Percentiles rank a stretch among this genome's conserved stretches.
phyloP scores from a whole-genome alignment of 2,113 vertebrate species.

The Vimba vimba region DNA sequence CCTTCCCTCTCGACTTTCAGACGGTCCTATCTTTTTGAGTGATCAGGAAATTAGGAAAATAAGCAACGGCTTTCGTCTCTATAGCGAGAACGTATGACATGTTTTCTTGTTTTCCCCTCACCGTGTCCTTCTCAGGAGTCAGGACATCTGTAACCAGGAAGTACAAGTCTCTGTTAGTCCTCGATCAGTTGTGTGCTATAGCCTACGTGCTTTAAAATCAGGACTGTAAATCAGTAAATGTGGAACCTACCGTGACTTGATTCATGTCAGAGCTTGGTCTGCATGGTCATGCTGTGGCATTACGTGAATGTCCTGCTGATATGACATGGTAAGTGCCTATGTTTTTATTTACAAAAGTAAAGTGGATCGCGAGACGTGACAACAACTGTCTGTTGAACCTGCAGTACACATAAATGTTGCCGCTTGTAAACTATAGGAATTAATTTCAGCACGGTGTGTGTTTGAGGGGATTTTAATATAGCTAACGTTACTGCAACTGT shows the following conservation, averaged over 20 bases:
- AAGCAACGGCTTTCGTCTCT: background rate
- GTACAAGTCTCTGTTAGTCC: background rate
- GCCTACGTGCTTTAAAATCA: background rate
- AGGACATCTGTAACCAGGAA: constrained; percentile 29
- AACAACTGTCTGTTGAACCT: background rate
- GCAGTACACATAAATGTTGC: background rate
- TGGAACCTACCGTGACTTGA: background rate
- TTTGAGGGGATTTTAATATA: background rate
- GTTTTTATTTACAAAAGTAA: background rate
- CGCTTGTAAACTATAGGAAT: background rate
- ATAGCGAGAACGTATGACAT: background rate
- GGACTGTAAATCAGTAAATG: background rate
- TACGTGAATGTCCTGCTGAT: constrained; percentile 5
- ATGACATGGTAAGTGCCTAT: constrained; percentile 36
- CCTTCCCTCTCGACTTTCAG: background rate
- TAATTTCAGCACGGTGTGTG: background rate
- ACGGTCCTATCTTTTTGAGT: background rate
- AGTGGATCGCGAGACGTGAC: background rate
- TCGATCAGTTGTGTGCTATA: background rate
- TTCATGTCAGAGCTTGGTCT: background rate
- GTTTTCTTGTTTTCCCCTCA: background rate
- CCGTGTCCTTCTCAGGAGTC: constrained; percentile 11
- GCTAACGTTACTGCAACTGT: background rate
- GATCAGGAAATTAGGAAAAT: background rate
- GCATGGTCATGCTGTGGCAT: background rate